phyloP scores from a whole-genome alignment of 2,888 invertebrate genomes.

The Cheilosia scutellata region DNA sequence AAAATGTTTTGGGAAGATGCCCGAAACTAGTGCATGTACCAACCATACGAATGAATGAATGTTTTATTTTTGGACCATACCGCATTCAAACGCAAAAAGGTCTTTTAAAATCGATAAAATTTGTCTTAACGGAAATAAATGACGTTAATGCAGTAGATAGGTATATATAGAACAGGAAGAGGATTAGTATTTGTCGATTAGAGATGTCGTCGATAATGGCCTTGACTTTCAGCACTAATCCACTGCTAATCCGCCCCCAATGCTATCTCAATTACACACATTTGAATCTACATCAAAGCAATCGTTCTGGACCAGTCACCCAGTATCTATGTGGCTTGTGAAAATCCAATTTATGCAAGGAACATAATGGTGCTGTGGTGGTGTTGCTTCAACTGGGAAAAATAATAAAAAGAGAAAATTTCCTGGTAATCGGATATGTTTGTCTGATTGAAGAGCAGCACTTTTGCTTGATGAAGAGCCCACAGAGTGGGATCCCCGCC shows the following conservation, averaged over 20 bases:
- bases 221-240: constrained; percentile 49
- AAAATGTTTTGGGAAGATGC: constrained; percentile 54
- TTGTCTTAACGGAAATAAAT: constrained; percentile 34
- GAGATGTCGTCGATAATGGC: constrained; percentile 19
- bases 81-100: constrained; percentile 17
- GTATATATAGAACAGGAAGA: constrained; percentile 1
- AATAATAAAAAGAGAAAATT: constrained; percentile 50
- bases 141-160: background rate
- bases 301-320: background rate
- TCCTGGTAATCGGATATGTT: constrained; percentile 74
- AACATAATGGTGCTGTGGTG: constrained; percentile 5
- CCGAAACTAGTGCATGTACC: constrained; percentile 37
- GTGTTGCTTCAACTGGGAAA: constrained; percentile 8
- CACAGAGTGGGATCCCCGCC: constrained; percentile 38
- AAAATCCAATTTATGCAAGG: constrained; percentile 31
- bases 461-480: constrained; percentile 57
- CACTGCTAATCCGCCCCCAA: constrained; percentile 31
- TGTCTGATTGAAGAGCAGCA: constrained; percentile 72
- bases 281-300: constrained; percentile 46
- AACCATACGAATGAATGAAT: constrained; percentile 61
- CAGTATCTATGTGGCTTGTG: background rate
- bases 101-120: constrained; percentile 62
- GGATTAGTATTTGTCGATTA: constrained; percentile 31
- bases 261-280: constrained; percentile 5
- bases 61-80: constrained; percentile 57